Conservation (phyloP, 2,888 invertebrate genomes). For the Lepidochrysops patricia region DNA sequence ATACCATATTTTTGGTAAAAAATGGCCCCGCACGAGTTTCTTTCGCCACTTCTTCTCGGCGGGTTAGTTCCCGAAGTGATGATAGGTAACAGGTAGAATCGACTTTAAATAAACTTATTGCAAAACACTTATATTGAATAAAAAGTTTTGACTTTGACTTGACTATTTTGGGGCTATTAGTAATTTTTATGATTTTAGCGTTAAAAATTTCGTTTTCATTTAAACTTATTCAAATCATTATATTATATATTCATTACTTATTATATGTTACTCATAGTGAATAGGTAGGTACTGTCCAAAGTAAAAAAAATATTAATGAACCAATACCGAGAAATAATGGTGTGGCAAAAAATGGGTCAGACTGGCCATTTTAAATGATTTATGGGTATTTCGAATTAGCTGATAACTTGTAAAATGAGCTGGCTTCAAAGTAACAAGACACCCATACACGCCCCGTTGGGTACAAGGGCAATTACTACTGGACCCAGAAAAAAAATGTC, state of each 20-base stretch:
- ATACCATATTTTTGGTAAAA: no score
- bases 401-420: slow-evolving; percentile 7
- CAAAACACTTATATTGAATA: no score
- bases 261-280: neutral
- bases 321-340: neutral
- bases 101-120: no score
- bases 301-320: neutral
- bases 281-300: neutral
- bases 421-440: neutral
- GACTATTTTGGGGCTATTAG: neutral
- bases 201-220: no score
- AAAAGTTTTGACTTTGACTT: no score
- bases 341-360: neutral
- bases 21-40: no score
- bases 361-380: slow-evolving; percentile 3
- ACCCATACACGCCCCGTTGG: slow-evolving; percentile 1
- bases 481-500: neutral
- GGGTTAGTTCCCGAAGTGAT: no score
- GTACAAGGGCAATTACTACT: slow-evolving; percentile 3
- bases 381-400: slow-evolving; percentile 4
- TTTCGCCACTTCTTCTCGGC: no score
- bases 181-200: neutral
- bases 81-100: no score
- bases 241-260: neutral
- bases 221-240: neutral